phyloP scores from a whole-genome alignment of 2,113 vertebrate genomes.

The Marmota monax region DNA sequence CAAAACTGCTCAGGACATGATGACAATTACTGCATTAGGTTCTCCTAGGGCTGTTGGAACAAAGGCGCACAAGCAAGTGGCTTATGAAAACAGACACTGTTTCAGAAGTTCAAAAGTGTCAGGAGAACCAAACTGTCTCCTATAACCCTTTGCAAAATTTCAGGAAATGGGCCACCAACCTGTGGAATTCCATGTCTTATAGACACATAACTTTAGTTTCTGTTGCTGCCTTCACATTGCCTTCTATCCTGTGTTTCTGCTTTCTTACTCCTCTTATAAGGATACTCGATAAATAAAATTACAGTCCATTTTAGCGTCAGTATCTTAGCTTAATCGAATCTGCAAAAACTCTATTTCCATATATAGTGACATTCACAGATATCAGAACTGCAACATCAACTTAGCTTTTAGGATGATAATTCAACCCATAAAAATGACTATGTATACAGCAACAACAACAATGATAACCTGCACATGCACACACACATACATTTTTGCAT shows the following conservation, averaged over 20 bases:
- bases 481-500: not conserved
- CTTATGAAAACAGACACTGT: not conserved
- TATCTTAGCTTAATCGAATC: not conserved
- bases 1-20: not conserved
- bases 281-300: not conserved
- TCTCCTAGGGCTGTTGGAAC: not conserved
- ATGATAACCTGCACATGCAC: not conserved
- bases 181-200: accelerated
- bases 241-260: not conserved
- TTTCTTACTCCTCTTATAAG: not conserved
- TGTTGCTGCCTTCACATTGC: not conserved
- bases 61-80: not conserved
- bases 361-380: not conserved
- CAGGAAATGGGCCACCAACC: too few relatives aligned
- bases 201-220: too few relatives aligned
- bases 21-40: not conserved
- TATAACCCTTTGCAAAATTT: not conserved
- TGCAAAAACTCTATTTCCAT: not conserved
- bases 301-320: not conserved
- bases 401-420: not conserved
- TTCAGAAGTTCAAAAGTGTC: not conserved
- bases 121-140: not conserved
- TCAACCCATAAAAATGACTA: not conserved
- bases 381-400: not conserved
- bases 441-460: too few relatives aligned